Conservation (phyloP, 2,113 vertebrate genomes). For the Uria aalge region DNA sequence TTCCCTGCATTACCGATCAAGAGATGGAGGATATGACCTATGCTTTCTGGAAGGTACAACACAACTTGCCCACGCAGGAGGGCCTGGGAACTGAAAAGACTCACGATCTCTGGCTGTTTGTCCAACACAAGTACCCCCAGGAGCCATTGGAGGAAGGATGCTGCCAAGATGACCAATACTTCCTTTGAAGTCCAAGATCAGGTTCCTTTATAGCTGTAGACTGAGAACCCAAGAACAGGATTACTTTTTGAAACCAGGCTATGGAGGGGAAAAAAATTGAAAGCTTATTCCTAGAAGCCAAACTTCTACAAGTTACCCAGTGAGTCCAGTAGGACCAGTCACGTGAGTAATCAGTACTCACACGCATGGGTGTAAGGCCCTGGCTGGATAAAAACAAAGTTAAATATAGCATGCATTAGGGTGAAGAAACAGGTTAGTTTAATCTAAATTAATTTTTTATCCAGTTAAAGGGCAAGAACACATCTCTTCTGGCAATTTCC, state of each 20-base stretch:
- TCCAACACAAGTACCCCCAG: not conserved
- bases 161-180: not conserved
- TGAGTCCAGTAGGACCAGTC: not conserved
- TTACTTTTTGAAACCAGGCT: not conserved
- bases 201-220: not conserved
- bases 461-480: not conserved
- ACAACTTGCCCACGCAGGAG: not conserved
- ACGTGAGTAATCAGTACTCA: not conserved
- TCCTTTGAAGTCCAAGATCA: not conserved
- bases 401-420: not conserved
- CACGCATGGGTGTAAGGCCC: not conserved
- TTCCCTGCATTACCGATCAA: not conserved
- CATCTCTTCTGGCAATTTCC: not conserved
- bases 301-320: not conserved
- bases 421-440: not conserved
- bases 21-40: not conserved
- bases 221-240: not conserved
- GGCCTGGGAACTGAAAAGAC: not conserved
- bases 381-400: not conserved
- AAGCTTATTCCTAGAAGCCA: not conserved
- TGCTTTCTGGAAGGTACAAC: not conserved
- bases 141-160: not conserved
- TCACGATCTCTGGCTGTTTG: not conserved
- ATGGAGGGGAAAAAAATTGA: not conserved
- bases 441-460: not conserved